These are phyloP conservation scores for Orcinus orca DNA, from an alignment of 2,113 vertebrate species.

Conservation along the genomic window DNA sequence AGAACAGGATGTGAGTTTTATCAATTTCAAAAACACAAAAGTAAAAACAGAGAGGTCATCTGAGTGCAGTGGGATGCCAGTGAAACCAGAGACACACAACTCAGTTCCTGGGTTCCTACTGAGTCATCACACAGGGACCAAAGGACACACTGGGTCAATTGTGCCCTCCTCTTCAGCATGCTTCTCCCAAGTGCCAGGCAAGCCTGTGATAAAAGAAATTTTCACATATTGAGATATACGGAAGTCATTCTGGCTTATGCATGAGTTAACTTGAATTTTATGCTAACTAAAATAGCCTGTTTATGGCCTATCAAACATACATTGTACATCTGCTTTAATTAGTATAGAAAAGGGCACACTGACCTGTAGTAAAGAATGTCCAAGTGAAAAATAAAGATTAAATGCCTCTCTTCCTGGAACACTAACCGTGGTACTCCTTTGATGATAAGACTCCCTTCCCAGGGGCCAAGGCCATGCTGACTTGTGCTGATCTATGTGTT, in stretches of 20 bases:
- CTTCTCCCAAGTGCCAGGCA: not conserved
- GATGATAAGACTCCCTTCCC: not conserved
- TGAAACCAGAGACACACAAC: not conserved
- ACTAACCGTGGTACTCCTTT: not conserved
- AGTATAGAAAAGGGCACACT: not conserved
- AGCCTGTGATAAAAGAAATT: not conserved
- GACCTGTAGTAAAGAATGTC: not conserved
- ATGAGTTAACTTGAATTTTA: not conserved
- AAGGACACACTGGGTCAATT: not conserved
- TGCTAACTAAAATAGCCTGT: not conserved
- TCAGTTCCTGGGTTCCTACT: not conserved
- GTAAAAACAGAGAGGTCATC: not conserved
- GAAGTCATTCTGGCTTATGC: not conserved
- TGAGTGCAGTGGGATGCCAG: not conserved
- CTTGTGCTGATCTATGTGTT: not conserved
- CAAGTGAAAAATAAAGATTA: not conserved
- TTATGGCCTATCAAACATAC: not conserved
- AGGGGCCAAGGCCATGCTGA: not conserved
- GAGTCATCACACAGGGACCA: not conserved
- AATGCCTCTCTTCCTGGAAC: not conserved
- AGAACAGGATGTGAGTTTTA: not conserved
- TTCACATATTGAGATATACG: not conserved
- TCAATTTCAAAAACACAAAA: not conserved
- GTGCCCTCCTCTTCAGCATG: not conserved
- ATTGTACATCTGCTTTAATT: not conserved